phyloP scores from a whole-genome alignment of 1,140 invertebrate genomes.

The Caenorhabditis brenneri region DNA sequence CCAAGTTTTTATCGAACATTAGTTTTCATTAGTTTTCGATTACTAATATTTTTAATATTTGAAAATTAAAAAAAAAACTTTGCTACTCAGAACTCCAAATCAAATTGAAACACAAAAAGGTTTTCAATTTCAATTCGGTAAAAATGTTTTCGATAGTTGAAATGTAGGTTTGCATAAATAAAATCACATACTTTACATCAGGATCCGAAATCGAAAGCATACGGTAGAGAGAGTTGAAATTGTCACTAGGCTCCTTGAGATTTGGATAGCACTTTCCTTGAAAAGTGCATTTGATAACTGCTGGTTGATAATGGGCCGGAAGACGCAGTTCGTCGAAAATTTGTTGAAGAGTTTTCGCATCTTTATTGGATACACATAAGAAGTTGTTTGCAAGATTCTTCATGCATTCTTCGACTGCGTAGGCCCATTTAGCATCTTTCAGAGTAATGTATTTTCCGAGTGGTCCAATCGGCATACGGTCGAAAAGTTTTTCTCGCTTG shows the following conservation, averaged over 20 bases:
- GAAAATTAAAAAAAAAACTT: no score
- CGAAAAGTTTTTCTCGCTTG: background rate
- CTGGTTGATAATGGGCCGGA: background rate
- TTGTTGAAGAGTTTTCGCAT: background rate
- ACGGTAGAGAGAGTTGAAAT: constrained; percentile 54
- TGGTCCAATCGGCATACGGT: constrained; percentile 48
- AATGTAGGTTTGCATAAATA: no score
- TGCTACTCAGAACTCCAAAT: no score
- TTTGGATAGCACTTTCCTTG: constrained; percentile 43
- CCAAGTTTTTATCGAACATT: no score
- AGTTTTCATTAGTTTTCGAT: no score
- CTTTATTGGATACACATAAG: background rate
- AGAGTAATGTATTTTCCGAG: constrained; percentile 36
- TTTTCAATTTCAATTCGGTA: no score
- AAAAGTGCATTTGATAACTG: background rate
- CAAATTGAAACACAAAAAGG: no score
- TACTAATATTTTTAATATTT: no score
- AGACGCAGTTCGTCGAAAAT: background rate
- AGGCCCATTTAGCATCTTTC: background rate
- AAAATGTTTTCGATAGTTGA: no score
- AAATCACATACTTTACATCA: constrained; percentile 32
- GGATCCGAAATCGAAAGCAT: constrained; percentile 54
- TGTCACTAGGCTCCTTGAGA: constrained; percentile 49
- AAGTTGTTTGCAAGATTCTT: background rate
- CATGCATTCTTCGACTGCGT: background rate